phyloP scores from a whole-genome alignment of 2,113 vertebrate species.

The Nerophis lumbriciformis region DNA sequence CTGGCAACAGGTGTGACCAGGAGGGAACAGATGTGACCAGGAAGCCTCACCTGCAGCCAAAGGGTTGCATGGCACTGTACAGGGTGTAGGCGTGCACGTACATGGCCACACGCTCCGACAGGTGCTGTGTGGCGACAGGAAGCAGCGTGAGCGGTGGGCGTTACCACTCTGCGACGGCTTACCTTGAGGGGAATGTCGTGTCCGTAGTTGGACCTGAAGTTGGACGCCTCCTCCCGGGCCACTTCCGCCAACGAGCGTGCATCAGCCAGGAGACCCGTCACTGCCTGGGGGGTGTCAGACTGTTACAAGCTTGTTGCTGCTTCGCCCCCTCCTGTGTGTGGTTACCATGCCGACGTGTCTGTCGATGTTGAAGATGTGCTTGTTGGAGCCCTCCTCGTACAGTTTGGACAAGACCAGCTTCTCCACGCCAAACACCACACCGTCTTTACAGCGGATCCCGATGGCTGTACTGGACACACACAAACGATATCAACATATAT shows the following conservation, averaged over 20 bases:
- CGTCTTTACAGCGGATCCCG: conserved; percentile 94
- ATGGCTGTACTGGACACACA: conserved; percentile 83
- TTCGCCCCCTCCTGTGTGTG: background rate
- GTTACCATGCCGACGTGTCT: conserved; percentile 96
- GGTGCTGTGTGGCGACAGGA: conserved; percentile 72
- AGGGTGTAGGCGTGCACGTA: conserved; percentile 96
- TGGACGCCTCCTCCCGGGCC: conserved; percentile 93
- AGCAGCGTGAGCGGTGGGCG: background rate
- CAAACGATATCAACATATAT: background rate
- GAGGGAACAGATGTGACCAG: too few relatives aligned
- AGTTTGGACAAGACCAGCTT: conserved; percentile 97
- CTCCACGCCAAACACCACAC: conserved; percentile 95
- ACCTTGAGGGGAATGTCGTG: conserved; percentile 96
- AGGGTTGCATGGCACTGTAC: conserved; percentile 97
- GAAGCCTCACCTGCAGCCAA: conserved; percentile 89
- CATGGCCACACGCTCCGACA: conserved; percentile 96
- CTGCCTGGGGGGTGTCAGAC: conserved; percentile 72
- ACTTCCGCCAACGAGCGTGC: conserved; percentile 93
- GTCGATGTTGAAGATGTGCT: conserved; percentile 97
- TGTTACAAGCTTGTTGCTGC: background rate
- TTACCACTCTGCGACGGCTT: background rate
- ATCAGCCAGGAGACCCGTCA: conserved; percentile 91
- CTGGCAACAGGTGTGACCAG: too few relatives aligned
- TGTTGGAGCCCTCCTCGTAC: conserved; percentile 97
- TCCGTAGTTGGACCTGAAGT: conserved; percentile 94